Evolutionary conservation across 2,797 vertebrate species (phyloP).

Genomic region (Sebastes melanostomus): DNA sequence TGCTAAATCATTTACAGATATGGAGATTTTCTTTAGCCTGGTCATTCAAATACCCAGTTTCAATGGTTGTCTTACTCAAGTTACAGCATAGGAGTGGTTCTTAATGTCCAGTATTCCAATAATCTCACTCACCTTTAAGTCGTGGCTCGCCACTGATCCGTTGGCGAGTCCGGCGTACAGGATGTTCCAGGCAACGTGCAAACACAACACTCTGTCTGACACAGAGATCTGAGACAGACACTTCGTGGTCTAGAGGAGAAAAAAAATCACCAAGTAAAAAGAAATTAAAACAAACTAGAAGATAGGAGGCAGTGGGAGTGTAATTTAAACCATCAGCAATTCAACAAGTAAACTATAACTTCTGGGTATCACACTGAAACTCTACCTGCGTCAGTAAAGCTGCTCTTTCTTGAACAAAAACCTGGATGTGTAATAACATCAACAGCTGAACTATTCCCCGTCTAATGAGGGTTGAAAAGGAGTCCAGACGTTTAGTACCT

Average conservation of each 20-base stretch:
- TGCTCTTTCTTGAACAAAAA: not conserved
- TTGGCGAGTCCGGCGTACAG: constrained; percentile 93
- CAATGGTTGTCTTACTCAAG: not conserved
- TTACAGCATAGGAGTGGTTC: not conserved
- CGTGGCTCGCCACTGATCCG: constrained; percentile 89
- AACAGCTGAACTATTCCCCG: not conserved
- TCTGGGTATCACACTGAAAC: not conserved
- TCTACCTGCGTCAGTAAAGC: not conserved
- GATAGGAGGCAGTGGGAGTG: not conserved
- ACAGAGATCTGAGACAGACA: constrained; percentile 85
- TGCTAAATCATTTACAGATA: not conserved
- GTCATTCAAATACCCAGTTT: not conserved
- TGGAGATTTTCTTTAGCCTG: not conserved
- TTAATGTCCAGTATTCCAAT: not conserved
- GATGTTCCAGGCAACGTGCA: constrained; percentile 91
- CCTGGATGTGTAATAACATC: not conserved
- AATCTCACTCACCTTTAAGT: constrained; percentile 83
- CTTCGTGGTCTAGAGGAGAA: constrained; percentile 79
- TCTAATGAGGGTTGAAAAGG: not conserved
- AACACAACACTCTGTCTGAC: constrained; percentile 90
- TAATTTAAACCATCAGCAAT: not conserved
- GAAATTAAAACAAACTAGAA: not conserved
- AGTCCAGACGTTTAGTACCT: constrained; percentile 74
- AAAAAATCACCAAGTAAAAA: not conserved
- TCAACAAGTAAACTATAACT: not conserved